phyloP scores from a whole-genome alignment of 2,888 invertebrate genomes.

The Anticlea derivata region DNA sequence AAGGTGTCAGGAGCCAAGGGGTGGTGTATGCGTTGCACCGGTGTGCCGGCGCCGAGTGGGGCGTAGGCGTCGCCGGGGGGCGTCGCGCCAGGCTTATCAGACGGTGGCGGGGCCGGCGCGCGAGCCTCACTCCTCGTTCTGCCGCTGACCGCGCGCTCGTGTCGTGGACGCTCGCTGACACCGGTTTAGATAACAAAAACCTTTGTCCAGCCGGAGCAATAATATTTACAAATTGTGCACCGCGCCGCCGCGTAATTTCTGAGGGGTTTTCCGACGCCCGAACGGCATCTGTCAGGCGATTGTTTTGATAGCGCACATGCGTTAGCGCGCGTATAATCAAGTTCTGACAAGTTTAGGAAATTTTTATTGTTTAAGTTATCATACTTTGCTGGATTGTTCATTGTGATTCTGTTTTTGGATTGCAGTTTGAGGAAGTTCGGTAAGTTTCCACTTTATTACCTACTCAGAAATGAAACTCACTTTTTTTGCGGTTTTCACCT shows the following conservation, averaged over 20 bases:
- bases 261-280: conserved; percentile 78
- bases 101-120: conserved; percentile 80
- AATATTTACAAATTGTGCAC: conserved; percentile 76
- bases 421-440: conserved; percentile 68
- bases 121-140: conserved; percentile 79
- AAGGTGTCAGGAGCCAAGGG: conserved; percentile 63
- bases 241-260: conserved; percentile 69
- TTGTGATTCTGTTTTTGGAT: conserved; percentile 64
- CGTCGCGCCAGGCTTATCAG: conserved; percentile 83
- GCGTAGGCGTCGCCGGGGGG: conserved; percentile 83
- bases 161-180: conserved; percentile 69
- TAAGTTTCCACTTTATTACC: conserved; percentile 46
- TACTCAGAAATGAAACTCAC: too few relatives aligned
- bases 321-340: conserved; percentile 66
- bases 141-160: conserved; percentile 75
- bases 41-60: conserved; percentile 74
- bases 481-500: too few relatives aligned
- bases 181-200: conserved; percentile 81
- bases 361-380: conserved; percentile 49
- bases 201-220: conserved; percentile 81
- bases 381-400: conserved; percentile 54
- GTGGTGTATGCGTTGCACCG: conserved; percentile 76
- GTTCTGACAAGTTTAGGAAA: conserved; percentile 73
- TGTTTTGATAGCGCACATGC: conserved; percentile 78
- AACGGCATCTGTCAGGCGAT: conserved; percentile 72